Conservation (phyloP, 2,113 vertebrate genomes). For the Dasypus novemcinctus region DNA sequence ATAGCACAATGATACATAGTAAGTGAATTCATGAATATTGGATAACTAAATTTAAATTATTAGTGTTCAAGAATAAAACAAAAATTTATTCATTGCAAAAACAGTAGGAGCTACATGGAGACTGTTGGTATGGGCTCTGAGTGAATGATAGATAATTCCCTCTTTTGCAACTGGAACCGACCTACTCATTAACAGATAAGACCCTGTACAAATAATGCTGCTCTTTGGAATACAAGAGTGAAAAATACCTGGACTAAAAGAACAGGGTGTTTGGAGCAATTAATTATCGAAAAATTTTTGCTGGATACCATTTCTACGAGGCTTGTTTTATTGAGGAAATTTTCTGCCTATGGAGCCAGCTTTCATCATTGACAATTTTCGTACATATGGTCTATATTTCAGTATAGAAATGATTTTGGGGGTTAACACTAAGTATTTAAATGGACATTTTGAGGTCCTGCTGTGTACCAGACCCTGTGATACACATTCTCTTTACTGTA, state of each 20-base stretch:
- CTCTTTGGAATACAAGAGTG: not conserved
- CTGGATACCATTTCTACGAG: not conserved
- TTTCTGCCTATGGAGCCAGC: not conserved
- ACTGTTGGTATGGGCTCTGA: not conserved
- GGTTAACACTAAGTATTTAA: not conserved
- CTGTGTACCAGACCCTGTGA: not conserved
- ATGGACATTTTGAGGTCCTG: not conserved
- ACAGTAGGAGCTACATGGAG: not conserved
- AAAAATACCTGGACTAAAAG: slow-evolving; percentile 15
- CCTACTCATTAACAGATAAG: not conserved
- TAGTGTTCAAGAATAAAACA: not conserved
- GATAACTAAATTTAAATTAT: not conserved
- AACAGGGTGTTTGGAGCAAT: not conserved
- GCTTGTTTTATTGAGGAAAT: slow-evolving; percentile 6
- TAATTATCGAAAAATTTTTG: not conserved
- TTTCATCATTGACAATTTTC: not conserved
- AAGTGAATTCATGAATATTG: not conserved
- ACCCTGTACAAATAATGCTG: not conserved
- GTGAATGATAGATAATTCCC: not conserved
- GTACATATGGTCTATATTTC: not conserved
- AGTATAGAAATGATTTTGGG: not conserved
- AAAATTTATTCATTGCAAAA: not conserved
- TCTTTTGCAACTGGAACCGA: not conserved
- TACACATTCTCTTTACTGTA: not conserved
- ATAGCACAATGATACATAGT: not conserved